Evolutionary conservation across 2,797 vertebrate species (phyloP).

Genomic region (Syngnathus rostellatus): DNA sequence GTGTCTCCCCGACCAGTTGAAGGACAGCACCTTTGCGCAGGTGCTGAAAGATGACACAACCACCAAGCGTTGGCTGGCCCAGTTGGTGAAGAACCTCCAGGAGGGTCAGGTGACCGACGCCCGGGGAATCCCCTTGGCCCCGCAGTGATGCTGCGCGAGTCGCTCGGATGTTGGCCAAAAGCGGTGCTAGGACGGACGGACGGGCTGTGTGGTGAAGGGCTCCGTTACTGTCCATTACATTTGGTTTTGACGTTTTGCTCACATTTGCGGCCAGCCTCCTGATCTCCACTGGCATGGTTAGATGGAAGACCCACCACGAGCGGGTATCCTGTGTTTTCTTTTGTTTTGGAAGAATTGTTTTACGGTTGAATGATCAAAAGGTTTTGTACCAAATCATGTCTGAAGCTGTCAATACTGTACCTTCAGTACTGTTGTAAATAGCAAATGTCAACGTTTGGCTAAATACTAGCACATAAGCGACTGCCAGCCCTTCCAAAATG

Average conservation of each 20-base stretch:
- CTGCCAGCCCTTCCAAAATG: background rate
- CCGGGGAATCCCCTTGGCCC: conserved; percentile 87
- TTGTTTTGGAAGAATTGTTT: background rate
- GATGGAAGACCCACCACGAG: too few relatives aligned
- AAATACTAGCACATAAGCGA: background rate
- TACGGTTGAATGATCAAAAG: background rate
- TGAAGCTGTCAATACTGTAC: conserved; percentile 1
- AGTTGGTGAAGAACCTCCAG: conserved; percentile 96
- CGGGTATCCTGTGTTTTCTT: too few relatives aligned
- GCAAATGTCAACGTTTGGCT: background rate
- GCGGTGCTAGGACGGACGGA: conserved; percentile 39
- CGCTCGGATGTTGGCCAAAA: conserved; percentile 24
- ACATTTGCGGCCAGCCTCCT: too few relatives aligned
- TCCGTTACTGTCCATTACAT: conserved; percentile 1
- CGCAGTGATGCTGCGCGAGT: conserved; percentile 65
- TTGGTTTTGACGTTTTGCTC: conserved; percentile 21
- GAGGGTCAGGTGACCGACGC: conserved; percentile 95
- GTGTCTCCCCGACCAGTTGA: conserved; percentile 96
- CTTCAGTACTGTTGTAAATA: background rate
- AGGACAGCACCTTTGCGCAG: conserved; percentile 94
- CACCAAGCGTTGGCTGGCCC: conserved; percentile 97
- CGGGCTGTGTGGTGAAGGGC: conserved; percentile 21
- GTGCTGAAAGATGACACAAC: conserved; percentile 98
- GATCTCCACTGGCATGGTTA: background rate
- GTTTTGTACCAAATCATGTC: background rate